phyloP scores from a whole-genome alignment of 2,797 vertebrate species.

The Neomorphus geoffroyi region DNA sequence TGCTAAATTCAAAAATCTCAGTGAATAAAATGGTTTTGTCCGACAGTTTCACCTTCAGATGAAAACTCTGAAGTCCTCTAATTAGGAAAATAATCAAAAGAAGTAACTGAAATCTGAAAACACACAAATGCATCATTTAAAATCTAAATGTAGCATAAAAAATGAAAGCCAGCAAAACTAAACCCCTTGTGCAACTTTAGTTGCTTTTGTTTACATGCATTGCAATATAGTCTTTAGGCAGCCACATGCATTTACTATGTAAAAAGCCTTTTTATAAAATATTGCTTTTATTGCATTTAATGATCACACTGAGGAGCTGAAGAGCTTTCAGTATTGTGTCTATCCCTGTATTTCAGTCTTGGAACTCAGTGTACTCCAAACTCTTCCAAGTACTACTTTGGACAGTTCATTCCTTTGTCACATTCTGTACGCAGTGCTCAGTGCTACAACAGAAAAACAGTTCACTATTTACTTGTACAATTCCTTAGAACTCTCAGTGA shows the following conservation, averaged over 20 bases:
- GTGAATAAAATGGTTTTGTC: background rate
- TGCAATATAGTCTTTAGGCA: background rate
- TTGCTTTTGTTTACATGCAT: background rate
- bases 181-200: background rate
- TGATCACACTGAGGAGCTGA: background rate
- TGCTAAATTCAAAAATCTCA: background rate
- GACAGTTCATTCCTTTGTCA: background rate
- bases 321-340: background rate
- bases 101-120: background rate
- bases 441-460: background rate
- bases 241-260: background rate
- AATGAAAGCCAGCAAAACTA: background rate
- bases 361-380: background rate
- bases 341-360: background rate
- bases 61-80: background rate
- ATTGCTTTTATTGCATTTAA: background rate
- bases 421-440: background rate
- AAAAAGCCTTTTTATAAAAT: background rate
- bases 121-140: background rate
- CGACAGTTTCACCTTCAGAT: background rate
- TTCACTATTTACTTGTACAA: background rate
- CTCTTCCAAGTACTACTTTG: background rate
- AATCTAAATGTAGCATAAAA: background rate
- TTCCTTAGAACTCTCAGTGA: background rate
- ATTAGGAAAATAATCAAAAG: background rate